Evolutionary conservation across 2,113 vertebrate genomes (phyloP).

Genomic region (Shinisaurus crocodilurus): DNA sequence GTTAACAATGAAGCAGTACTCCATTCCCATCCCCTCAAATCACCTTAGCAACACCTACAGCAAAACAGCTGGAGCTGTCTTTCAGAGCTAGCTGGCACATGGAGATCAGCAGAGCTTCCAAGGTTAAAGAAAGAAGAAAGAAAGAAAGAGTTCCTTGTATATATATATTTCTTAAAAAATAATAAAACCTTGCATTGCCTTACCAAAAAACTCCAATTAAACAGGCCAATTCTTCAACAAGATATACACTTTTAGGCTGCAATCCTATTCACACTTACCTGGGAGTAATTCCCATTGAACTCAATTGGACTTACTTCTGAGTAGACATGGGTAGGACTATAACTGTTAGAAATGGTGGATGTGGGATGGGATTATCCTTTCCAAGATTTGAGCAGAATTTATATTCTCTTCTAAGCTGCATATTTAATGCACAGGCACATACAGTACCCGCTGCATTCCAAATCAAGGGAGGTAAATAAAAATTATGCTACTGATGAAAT

Average conservation of each 20-base stretch:
- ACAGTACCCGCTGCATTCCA: neutral
- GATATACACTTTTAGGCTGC: neutral
- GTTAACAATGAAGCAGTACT: slow-evolving; percentile 62
- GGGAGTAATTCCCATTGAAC: neutral
- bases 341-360: neutral
- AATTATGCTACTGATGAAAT: neutral
- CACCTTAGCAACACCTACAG: slow-evolving; percentile 74
- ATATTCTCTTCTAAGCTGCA: neutral
- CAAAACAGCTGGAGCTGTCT: slow-evolving; percentile 50
- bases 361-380: neutral
- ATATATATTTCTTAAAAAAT: neutral
- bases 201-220: neutral
- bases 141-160: neutral
- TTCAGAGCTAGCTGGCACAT: slow-evolving; percentile 13
- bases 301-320: neutral
- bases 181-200: neutral
- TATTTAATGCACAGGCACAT: neutral
- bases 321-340: too few species aligned
- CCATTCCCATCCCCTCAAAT: slow-evolving; percentile 64
- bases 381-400: neutral
- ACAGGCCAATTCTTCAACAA: neutral
- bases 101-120: neutral
- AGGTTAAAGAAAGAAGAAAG: neutral
- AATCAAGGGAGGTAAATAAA: neutral
- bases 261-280: neutral